A percentile compares a stretch with the other conserved stretches of the same genome.
Evolutionary conservation across 2,113 vertebrate genomes (phyloP).

Genomic region (Nanorana parkeri): DNA sequence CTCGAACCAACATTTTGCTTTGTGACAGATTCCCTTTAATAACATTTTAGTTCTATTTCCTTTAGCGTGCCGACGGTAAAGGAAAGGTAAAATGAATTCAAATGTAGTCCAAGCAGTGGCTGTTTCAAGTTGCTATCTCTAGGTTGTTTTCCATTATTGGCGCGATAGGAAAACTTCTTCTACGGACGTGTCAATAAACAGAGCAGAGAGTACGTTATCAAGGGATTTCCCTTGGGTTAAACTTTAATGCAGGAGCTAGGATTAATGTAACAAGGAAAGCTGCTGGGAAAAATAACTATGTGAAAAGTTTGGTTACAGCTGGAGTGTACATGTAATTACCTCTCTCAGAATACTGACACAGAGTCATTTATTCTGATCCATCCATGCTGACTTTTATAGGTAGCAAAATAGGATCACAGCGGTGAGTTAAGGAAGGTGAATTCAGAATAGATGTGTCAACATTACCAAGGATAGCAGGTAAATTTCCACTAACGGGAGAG

Average conservation of each 20-base stretch:
- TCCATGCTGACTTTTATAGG: conserved; percentile 40
- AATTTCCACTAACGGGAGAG: conserved; percentile 9
- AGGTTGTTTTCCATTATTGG: not conserved
- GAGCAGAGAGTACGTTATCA: conserved; percentile 8
- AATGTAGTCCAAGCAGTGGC: no score
- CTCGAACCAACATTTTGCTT: no score
- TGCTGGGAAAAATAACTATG: conserved; percentile 35
- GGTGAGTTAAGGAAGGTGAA: conserved; percentile 38
- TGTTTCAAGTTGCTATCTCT: no score
- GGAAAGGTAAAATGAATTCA: no score
- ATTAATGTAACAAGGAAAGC: conserved; percentile 35
- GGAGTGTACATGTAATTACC: conserved; percentile 40
- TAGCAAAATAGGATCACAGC: conserved; percentile 46
- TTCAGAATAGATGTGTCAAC: conserved; percentile 25
- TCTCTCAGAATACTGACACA: conserved; percentile 17
- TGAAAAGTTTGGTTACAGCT: conserved; percentile 43
- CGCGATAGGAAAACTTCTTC: not conserved
- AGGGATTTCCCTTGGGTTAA: conserved; percentile 11
- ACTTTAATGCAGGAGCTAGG: conserved; percentile 10
- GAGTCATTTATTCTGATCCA: conserved; percentile 34
- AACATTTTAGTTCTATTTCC: no score
- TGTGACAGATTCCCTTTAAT: no score
- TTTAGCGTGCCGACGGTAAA: no score
- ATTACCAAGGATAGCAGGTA: conserved; percentile 42
- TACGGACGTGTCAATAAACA: not conserved